Evolutionary conservation across 64 coral and sea anemone genomes (phyloP), one percentile per base, ranked within the genome.

Genomic region (Acropora yongei): DNA sequence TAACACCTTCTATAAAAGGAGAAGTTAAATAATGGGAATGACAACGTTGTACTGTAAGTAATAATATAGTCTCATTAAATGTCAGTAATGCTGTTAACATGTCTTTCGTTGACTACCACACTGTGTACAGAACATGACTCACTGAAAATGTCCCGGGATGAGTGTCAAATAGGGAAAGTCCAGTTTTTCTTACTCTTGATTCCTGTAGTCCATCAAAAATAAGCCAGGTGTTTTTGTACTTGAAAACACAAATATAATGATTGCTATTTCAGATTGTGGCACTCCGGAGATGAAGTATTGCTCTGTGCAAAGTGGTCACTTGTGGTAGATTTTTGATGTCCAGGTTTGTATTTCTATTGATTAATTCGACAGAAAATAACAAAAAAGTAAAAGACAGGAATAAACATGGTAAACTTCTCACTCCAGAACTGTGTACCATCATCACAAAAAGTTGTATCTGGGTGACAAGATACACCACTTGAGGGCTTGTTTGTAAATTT

Each of bases 121-220:
- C 51, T 55, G 51, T 77, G 82, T 86, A 86, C 10, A 86, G 49
- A 60, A 46, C 44, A 79, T 93, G 75, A 47, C 83, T 93, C 13
- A 87, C 53, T 85, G 48, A 65, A 93, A 77, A 93, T 87, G 39
- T 82, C 13, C 12, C 68, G 66, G 81, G 82, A 40, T 86, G 80
- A 85, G 47, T 74, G 42, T 51, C 65, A 83, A 92, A 86, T 48
- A 86, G 12, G 84, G 78, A 44, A 17, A 92, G 68, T 86, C 74
- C 82, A 77, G 90, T 58, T 5, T 87, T 88, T 40, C 13, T 47
- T 78, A 80, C 53, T 18, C 75, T 77, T 55, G 78, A 80, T 76
- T 93, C 83, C 72, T 67, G 68, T 16, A 93, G 48, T 78, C 91
- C 91, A 93, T 93, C 83, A 74, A 82, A 58, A 47, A 73, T 72